Conservation (phyloP, 2,888 invertebrate species). For the Caenorhabditis auriculariae region DNA sequence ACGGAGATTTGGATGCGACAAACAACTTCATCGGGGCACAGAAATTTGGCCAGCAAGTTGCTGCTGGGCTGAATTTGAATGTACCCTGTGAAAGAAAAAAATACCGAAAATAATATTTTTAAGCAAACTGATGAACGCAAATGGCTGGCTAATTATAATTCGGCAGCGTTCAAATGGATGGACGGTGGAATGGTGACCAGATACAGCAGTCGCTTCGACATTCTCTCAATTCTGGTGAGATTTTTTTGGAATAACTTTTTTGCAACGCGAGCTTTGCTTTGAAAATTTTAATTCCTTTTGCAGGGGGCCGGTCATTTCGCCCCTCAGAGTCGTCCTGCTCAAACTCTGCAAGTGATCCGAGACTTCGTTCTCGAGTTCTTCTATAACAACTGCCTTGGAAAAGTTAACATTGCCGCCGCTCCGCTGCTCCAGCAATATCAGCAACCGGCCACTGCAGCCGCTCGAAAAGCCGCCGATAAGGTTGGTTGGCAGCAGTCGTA, state of each 20-base stretch:
- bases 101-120: not conserved
- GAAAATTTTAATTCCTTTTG: not conserved
- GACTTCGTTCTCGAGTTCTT: conserved; percentile 24
- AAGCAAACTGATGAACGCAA: conserved; percentile 19
- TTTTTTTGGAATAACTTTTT: conserved; percentile 1
- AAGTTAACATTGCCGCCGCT: conserved; percentile 28
- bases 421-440: conserved; percentile 24
- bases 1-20: conserved; percentile 46
- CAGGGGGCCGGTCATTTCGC: conserved; percentile 40
- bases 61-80: conserved; percentile 7
- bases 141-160: conserved; percentile 34
- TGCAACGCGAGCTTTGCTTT: not conserved
- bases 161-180: conserved; percentile 23
- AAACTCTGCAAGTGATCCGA: conserved; percentile 30
- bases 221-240: conserved; percentile 25
- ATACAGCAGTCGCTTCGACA: conserved; percentile 20
- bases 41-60: conserved; percentile 35
- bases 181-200: conserved; percentile 26
- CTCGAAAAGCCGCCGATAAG: conserved; percentile 25
- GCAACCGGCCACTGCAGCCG: not conserved
- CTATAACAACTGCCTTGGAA: conserved; percentile 30
- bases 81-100: not conserved
- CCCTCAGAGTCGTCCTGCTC: conserved; percentile 29
- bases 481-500: conserved; percentile 8
- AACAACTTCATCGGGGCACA: conserved; percentile 43